phyloP scores from a whole-genome alignment of 2,797 vertebrate genomes.

The Percopsis omiscomaycus region DNA sequence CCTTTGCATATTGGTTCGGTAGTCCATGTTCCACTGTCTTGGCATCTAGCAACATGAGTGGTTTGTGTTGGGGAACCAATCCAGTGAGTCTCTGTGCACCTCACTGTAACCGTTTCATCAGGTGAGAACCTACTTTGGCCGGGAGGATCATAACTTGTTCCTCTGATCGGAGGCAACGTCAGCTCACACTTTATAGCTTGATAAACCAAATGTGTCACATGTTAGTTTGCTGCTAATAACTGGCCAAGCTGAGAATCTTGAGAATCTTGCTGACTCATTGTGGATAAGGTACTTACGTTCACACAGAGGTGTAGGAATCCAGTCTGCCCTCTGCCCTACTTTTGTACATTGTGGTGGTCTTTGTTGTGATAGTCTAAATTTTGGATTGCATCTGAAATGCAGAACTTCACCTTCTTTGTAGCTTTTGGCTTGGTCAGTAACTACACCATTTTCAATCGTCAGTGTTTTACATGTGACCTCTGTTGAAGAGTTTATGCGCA shows the following conservation, averaged over 20 bases:
- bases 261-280: too few species aligned
- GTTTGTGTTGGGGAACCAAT: background rate
- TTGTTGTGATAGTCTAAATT: too few species aligned
- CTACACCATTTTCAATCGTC: background rate
- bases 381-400: too few species aligned
- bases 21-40: background rate
- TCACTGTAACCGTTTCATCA: background rate
- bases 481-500: slow-evolving; percentile 19
- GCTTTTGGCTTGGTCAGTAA: too few species aligned
- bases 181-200: background rate
- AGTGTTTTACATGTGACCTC: slow-evolving; percentile 19
- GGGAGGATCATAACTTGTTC: background rate
- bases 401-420: too few species aligned
- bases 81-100: background rate
- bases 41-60: background rate
- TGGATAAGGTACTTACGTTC: too few species aligned
- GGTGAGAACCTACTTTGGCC: background rate
- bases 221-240: background rate
- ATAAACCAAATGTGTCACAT: background rate
- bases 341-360: too few species aligned
- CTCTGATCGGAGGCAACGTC: background rate
- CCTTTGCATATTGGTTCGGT: too few species aligned
- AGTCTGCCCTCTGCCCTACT: too few species aligned
- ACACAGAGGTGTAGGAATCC: too few species aligned
- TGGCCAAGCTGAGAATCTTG: background rate